Evolutionary conservation across 37 sponge, comb jelly and placozoan genomes (phyloP), one percentile per base, ranked within the genome.

Genomic region (Axinella damicornis): DNA sequence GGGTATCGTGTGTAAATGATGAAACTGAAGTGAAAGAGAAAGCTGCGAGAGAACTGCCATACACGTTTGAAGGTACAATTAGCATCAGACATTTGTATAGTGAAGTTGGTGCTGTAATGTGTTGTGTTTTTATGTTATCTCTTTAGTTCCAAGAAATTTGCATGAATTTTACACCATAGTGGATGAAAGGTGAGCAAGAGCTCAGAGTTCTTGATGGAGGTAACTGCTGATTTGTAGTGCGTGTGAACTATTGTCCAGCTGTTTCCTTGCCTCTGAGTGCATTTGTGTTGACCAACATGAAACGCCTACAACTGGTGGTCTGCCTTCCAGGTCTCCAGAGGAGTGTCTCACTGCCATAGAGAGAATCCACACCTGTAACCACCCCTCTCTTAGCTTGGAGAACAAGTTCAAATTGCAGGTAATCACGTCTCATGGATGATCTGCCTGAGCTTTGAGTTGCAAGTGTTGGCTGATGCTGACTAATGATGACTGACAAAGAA

Each of bases 361-460:
- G 21, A 84, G 93, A 31, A 87, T 95, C 32, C 76, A 74, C 30
- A 54, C 86, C 5, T 87, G 84, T 40, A 69, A 92, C 63, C 93
- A 89, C 31, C 92, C 83, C 14, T 85, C 93, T 19, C 66, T 92
- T 12, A 60, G 70, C 30, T 75, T 76, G 35, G 73, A 81, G 22
- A 95, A 92, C 68, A 91, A 83, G 67, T 41, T 55, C 17, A 85
- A 85, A 67, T 65, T 91, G 21, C 30, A 90, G 82, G 91, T 90
- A 35, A 33, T 6, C n/a, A n/a, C n/a, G n/a, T n/a, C n/a, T n/a
- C n/a, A n/a, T n/a, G n/a, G n/a, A n/a, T 21, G 39, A 22, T 38
- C 16, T 13, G 71, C 12, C n/a, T 13, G 28, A 40, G 15, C 34
- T 19, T 12, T 71, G 46, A 27, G 63, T 4, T 25, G 54, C 41